Percentiles rank a stretch among this genome's conserved stretches.
These are phyloP conservation scores for Stenichneumon culpator DNA, from an alignment of 2,888 invertebrate species.

Conservation along the genomic window DNA sequence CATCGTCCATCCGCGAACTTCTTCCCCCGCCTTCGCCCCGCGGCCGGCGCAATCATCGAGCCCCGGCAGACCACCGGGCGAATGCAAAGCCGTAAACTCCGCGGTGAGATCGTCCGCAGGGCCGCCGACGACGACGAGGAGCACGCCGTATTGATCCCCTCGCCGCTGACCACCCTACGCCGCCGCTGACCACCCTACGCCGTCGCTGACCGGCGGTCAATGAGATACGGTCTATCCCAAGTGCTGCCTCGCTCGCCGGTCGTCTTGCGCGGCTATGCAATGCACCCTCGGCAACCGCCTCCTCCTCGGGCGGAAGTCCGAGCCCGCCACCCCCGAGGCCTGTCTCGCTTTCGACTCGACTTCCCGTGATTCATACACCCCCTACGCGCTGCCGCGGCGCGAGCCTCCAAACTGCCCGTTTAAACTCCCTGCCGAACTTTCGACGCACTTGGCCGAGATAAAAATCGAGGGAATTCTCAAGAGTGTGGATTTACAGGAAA, in stretches of 20 bases:
- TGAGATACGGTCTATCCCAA: conserved; percentile 83
- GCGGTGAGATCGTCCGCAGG: conserved; percentile 54
- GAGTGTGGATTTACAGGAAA: no score
- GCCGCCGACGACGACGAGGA: conserved; percentile 29
- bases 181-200: conserved; percentile 77
- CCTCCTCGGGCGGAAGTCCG: conserved; percentile 52
- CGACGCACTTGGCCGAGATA: no score
- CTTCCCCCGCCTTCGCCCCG: background rate
- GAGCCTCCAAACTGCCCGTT: background rate
- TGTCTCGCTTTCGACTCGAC: conserved; percentile 57
- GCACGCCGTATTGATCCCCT: conserved; percentile 78
- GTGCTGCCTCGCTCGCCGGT: conserved; percentile 63
- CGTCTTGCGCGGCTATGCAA: conserved; percentile 39
- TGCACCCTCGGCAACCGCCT: conserved; percentile 5
- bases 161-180: conserved; percentile 62
- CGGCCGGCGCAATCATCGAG: background rate
- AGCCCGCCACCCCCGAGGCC: conserved; percentile 41
- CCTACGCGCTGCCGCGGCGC: background rate
- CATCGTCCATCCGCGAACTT: background rate
- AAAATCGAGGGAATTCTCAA: no score
- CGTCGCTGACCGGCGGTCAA: conserved; percentile 83
- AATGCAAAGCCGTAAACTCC: conserved; percentile 36
- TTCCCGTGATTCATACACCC: conserved; percentile 63
- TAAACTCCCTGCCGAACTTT: no score
- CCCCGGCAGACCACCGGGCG: conserved; percentile 19